These are phyloP conservation scores for Brachyalestes nurse DNA, from an alignment of 2,797 vertebrate species.

Conservation along the genomic window DNA sequence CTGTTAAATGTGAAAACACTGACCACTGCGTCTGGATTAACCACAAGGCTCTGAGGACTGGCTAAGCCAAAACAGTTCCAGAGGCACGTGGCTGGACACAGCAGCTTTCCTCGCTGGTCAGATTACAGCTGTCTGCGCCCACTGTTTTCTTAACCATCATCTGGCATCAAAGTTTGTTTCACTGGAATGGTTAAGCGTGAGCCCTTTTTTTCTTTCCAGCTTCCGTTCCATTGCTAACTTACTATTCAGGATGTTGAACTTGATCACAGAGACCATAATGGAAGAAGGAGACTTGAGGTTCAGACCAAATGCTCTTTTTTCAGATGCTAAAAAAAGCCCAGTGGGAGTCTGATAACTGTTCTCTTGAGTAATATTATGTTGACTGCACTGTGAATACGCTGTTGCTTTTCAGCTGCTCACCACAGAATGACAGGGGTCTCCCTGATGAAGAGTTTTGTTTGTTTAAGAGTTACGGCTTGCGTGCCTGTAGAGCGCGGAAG, in stretches of 20 bases:
- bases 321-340: constrained; percentile 47
- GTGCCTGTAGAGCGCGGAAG: constrained; percentile 65
- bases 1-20: constrained; percentile 45
- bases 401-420: constrained; percentile 61
- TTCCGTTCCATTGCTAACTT: constrained; percentile 45
- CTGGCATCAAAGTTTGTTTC: constrained; percentile 52
- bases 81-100: constrained; percentile 32
- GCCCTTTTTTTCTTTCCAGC: constrained; percentile 52
- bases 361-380: constrained; percentile 53
- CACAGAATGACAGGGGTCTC: constrained; percentile 72
- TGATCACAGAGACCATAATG: constrained; percentile 60
- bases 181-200: constrained; percentile 41
- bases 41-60: constrained; percentile 1
- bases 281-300: constrained; percentile 30
- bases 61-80: constrained; percentile 38
- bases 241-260: constrained; percentile 55
- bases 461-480: constrained; percentile 69
- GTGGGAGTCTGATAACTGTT: constrained; percentile 50
- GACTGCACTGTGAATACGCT: constrained; percentile 48
- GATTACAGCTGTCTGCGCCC: constrained; percentile 33
- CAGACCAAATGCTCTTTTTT: constrained; percentile 35
- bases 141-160: constrained; percentile 68
- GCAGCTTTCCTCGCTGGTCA: constrained; percentile 33
- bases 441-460: constrained; percentile 72
- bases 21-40: constrained; percentile 28